Evolutionary conservation across 2,797 vertebrate species (phyloP).

Genomic region (Gorsachius magnificus): DNA sequence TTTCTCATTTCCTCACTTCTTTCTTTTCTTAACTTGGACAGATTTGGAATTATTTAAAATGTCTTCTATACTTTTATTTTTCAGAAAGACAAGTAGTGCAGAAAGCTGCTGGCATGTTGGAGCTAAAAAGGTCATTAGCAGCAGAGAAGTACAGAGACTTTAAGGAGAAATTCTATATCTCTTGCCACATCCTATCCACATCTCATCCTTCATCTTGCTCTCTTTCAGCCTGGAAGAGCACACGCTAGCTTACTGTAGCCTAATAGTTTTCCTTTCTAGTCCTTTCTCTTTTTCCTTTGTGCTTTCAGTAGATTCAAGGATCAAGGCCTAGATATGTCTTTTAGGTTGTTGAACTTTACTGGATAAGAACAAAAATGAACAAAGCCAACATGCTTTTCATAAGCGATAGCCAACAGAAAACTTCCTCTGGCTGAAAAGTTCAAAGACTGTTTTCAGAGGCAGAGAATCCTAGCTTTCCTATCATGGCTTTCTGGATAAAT

Average conservation of each 20-base stretch:
- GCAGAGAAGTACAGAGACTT: not conserved
- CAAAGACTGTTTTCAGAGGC: slow-evolving; percentile 41
- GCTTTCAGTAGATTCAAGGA: slow-evolving; percentile 38
- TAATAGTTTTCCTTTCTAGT: slow-evolving; percentile 13
- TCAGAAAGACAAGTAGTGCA: not conserved
- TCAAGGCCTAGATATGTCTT: slow-evolving; percentile 39
- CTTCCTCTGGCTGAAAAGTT: slow-evolving; percentile 56
- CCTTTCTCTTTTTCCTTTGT: not conserved
- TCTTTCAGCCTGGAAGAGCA: slow-evolving; percentile 1
- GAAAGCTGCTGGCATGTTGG: not conserved
- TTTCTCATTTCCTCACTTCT: slow-evolving; percentile 1
- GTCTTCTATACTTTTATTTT: not conserved
- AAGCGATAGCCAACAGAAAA: slow-evolving; percentile 60
- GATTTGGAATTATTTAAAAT: slow-evolving; percentile 9
- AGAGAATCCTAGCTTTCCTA: not conserved
- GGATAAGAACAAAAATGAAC: slow-evolving; percentile 45
- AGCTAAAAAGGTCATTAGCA: slow-evolving; percentile 22
- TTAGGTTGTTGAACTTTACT: slow-evolving; percentile 2
- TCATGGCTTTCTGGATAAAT: slow-evolving; percentile 5
- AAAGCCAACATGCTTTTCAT: slow-evolving; percentile 53
- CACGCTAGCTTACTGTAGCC: not conserved
- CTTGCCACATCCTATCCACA: not conserved
- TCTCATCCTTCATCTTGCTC: not conserved
- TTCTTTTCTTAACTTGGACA: not conserved
- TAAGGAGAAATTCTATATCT: slow-evolving; percentile 12